Conservation (phyloP, 2,888 invertebrate species). For the Frankliniella fusca region DNA sequence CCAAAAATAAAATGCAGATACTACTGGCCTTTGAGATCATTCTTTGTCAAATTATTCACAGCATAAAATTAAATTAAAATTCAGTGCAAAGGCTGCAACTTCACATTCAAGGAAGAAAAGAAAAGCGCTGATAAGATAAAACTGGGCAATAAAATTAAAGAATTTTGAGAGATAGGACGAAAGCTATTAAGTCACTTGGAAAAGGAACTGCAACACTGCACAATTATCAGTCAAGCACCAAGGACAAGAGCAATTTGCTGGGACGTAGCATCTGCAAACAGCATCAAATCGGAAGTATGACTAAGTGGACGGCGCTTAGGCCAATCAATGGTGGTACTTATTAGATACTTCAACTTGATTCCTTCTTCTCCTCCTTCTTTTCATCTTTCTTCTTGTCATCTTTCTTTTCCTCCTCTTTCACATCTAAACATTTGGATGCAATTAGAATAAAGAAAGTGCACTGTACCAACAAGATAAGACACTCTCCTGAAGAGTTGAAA, state of each 20-base stretch:
- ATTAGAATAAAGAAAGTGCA: no score
- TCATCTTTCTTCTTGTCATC: constrained; percentile 40
- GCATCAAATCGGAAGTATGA: neutral
- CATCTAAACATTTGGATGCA: neutral
- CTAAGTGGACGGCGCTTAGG: constrained; percentile 12
- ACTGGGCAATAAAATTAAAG: constrained; percentile 25
- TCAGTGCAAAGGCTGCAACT: neutral
- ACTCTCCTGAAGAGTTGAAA: neutral
- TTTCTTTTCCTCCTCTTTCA: constrained; percentile 39
- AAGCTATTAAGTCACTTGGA: constrained; percentile 2
- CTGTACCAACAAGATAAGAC: neutral
- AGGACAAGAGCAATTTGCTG: constrained; percentile 18
- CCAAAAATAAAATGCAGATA: constrained; percentile 9
- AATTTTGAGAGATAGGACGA: neutral
- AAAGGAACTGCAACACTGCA: neutral
- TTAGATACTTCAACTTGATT: constrained; percentile 51
- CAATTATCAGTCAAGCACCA: constrained; percentile 23
- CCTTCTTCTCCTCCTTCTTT: constrained; percentile 49
- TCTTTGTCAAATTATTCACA: constrained; percentile 23
- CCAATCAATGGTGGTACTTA: neutral
- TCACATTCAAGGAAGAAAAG: neutral
- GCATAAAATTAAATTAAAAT: constrained; percentile 4
- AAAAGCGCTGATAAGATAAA: neutral
- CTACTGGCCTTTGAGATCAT: constrained; percentile 9
- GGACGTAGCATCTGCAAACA: neutral